These are phyloP conservation scores for Odontomachus brunneus DNA, from an alignment of 1,140 invertebrate species.

Conservation along the genomic window DNA sequence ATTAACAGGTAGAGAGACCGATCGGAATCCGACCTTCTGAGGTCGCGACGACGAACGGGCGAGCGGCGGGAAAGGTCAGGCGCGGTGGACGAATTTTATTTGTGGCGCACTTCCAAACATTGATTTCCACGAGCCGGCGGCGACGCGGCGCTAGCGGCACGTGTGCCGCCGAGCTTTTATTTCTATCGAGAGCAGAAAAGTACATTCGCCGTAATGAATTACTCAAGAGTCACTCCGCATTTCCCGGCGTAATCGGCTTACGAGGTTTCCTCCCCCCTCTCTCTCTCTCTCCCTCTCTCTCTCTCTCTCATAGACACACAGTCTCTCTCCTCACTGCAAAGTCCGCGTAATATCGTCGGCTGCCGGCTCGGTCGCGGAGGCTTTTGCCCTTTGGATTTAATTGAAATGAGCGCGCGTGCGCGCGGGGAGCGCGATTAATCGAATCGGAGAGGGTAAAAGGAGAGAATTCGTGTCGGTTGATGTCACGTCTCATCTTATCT, in stretches of 20 bases:
- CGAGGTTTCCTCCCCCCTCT: neutral
- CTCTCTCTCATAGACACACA: no score
- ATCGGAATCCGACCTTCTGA: neutral
- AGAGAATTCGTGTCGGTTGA: conserved; percentile 47
- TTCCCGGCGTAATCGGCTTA: conserved; percentile 28
- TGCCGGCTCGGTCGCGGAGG: neutral
- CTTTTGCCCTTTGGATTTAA: neutral
- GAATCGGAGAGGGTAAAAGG: neutral
- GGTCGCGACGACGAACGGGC: neutral
- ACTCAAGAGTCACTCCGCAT: conserved; percentile 22
- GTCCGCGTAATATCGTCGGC: neutral
- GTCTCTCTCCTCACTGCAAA: neutral
- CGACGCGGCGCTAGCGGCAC: neutral
- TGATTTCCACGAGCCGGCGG: conserved; percentile 8
- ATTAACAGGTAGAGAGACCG: neutral
- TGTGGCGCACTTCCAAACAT: conserved; percentile 13
- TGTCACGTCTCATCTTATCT: conserved; percentile 35
- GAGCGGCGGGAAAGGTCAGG: conserved; percentile 10
- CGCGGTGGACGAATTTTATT: conserved; percentile 33
- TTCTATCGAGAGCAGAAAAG: conserved; percentile 8
- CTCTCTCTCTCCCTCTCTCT: neutral
- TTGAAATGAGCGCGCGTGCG: neutral
- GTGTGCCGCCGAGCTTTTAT: conserved; percentile 21
- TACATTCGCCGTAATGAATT: conserved; percentile 23
- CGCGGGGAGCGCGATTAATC: conserved; percentile 15